phyloP scores from a whole-genome alignment of 1,140 invertebrate genomes.

The Dendroctonus valens region DNA sequence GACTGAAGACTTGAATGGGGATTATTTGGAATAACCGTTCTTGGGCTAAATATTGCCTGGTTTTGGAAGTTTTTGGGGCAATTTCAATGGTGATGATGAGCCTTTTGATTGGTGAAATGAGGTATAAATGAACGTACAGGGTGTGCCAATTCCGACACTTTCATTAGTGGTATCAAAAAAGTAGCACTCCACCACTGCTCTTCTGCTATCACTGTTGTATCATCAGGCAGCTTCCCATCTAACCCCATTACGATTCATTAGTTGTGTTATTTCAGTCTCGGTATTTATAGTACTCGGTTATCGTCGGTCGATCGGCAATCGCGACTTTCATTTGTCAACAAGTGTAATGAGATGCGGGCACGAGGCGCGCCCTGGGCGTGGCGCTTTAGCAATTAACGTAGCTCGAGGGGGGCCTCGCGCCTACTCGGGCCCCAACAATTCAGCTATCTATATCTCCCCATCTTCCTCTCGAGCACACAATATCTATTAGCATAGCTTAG shows the following conservation, averaged over 20 bases:
- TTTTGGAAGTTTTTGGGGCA: no score
- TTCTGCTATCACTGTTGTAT: not conserved
- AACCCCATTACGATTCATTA: constrained; percentile 36
- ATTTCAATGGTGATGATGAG: no score
- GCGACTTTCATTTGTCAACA: constrained; percentile 49
- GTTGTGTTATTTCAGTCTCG: constrained; percentile 15
- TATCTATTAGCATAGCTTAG: constrained; percentile 25
- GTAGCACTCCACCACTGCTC: no score
- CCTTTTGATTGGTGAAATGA: no score
- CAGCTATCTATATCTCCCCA: constrained; percentile 19
- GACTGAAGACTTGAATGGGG: no score
- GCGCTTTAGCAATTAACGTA: constrained; percentile 48
- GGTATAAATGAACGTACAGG: no score
- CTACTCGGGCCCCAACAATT: constrained; percentile 19
- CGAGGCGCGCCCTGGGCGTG: constrained; percentile 49
- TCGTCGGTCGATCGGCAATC: constrained; percentile 43
- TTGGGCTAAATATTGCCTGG: no score
- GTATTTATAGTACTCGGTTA: constrained; percentile 37
- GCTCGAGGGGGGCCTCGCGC: constrained; percentile 40
- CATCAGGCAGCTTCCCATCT: constrained; percentile 2
- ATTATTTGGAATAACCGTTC: not conserved
- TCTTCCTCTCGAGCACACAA: not conserved
- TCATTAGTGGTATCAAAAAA: no score
- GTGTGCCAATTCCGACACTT: no score
- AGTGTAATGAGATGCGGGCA: constrained; percentile 51